Evolutionary conservation across 2,888 invertebrate genomes (phyloP).

Genomic region (Dastarcus helophoroides): DNA sequence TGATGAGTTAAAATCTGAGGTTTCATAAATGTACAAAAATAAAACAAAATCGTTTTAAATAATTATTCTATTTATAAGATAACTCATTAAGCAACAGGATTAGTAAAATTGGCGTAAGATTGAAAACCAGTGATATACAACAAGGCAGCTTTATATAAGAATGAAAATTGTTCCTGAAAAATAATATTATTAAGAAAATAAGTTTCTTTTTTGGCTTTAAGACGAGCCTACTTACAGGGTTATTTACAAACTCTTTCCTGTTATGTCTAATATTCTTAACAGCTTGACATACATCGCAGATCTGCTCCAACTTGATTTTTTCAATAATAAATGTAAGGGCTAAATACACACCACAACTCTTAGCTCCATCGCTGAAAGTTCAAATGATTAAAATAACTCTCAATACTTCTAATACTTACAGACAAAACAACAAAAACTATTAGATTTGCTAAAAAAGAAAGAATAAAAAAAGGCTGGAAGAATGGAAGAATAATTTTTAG

Average conservation of each 20-base stretch:
- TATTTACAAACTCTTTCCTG: slow-evolving; percentile 33
- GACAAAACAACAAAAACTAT: too few species aligned
- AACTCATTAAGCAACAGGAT: too few species aligned
- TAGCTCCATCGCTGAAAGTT: slow-evolving; percentile 38
- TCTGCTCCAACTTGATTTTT: slow-evolving; percentile 39
- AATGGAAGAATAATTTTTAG: background rate
- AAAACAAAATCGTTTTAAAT: too few species aligned
- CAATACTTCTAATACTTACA: too few species aligned
- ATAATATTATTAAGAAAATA: slow-evolving; percentile 9
- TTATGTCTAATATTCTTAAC: slow-evolving; percentile 37
- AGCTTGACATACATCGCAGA: slow-evolving; percentile 40
- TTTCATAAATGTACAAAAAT: too few species aligned
- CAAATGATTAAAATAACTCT: slow-evolving; percentile 1
- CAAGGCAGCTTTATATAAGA: slow-evolving; percentile 31
- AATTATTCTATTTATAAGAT: too few species aligned
- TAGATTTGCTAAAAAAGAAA: slow-evolving; percentile 1
- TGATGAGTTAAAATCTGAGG: too few species aligned
- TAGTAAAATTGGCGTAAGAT: slow-evolving; percentile 34
- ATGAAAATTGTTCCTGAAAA: slow-evolving; percentile 33
- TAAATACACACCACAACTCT: slow-evolving; percentile 37
- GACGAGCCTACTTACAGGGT: slow-evolving; percentile 21
- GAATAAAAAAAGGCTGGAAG: background rate
- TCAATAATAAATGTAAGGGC: slow-evolving; percentile 38
- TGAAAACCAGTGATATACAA: slow-evolving; percentile 30
- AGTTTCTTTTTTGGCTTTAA: slow-evolving; percentile 2